A percentile compares a stretch with the other conserved stretches of the same genome.
phyloP scores from a whole-genome alignment of 2,113 vertebrate genomes.

The Deroptyus accipitrinus region DNA sequence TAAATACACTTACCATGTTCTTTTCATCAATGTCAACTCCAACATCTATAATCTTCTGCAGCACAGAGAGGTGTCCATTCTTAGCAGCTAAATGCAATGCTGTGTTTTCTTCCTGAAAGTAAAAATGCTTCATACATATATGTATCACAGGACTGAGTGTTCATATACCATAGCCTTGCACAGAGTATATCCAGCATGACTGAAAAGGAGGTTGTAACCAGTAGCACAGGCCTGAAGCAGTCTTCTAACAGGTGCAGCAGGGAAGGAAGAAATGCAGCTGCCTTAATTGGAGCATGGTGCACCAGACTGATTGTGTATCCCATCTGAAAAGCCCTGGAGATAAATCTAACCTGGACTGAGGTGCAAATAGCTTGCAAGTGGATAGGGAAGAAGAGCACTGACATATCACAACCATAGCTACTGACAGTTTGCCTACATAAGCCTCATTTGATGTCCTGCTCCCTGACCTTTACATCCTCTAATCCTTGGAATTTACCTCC shows the following conservation, averaged over 20 bases:
- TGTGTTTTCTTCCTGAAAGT: conserved; percentile 81
- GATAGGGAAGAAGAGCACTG: neutral
- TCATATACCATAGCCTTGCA: neutral
- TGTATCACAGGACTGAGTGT: neutral
- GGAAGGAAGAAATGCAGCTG: neutral
- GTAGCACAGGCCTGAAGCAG: neutral
- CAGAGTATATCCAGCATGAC: neutral
- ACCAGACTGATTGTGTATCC: neutral
- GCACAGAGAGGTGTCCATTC: conserved; percentile 76
- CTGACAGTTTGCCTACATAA: neutral
- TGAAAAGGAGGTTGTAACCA: neutral
- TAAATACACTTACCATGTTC: conserved; percentile 77
- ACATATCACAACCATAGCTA: neutral
- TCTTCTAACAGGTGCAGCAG: neutral
- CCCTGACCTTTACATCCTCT: neutral
- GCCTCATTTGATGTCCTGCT: neutral
- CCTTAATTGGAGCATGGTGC: neutral
- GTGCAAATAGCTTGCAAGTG: neutral
- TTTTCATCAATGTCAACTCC: conserved; percentile 77
- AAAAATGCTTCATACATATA: neutral
- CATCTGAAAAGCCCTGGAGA: neutral
- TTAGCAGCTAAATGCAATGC: conserved; percentile 84
- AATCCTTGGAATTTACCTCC: neutral
- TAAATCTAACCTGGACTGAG: neutral
- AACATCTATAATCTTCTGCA: conserved; percentile 79